Evolutionary conservation across 2,888 invertebrate genomes (phyloP).

Genomic region (Diploptera punctata): DNA sequence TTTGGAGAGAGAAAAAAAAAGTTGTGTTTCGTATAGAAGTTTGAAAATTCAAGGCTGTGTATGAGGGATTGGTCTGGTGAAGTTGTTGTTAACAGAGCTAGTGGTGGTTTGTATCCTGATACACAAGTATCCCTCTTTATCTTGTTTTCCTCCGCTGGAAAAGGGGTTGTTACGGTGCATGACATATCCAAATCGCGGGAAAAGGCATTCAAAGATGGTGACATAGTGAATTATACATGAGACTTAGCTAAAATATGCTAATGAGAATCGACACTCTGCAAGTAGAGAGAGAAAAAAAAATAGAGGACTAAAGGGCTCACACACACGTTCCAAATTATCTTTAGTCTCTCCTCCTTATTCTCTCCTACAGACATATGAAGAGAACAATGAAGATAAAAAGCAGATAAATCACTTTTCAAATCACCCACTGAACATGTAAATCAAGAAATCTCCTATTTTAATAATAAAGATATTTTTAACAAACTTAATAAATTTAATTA

Average conservation of each 20-base stretch:
- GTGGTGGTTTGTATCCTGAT: constrained; percentile 13
- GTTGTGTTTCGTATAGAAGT: constrained; percentile 8
- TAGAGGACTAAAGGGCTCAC: too few species aligned
- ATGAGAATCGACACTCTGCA: constrained; percentile 50
- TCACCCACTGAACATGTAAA: too few species aligned
- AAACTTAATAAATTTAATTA: too few species aligned
- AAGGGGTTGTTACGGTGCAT: constrained; percentile 9
- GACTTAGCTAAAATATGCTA: constrained; percentile 54
- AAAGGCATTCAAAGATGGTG: constrained; percentile 45
- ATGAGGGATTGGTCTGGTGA: constrained; percentile 9
- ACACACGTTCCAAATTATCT: too few species aligned
- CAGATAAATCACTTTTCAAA: too few species aligned
- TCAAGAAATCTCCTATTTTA: too few species aligned
- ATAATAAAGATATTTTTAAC: too few species aligned
- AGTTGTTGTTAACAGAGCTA: background rate
- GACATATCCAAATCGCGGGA: constrained; percentile 22
- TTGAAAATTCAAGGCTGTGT: constrained; percentile 11
- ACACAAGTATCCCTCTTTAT: background rate
- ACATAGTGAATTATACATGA: constrained; percentile 55
- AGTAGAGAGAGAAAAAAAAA: background rate
- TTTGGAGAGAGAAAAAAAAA: background rate
- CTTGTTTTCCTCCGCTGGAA: background rate
- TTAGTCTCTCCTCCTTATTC: too few species aligned
- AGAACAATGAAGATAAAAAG: too few species aligned
- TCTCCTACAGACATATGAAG: too few species aligned